Evolutionary conservation across 2,888 invertebrate genomes (phyloP).

Genomic region (Danaus chrysippus): DNA sequence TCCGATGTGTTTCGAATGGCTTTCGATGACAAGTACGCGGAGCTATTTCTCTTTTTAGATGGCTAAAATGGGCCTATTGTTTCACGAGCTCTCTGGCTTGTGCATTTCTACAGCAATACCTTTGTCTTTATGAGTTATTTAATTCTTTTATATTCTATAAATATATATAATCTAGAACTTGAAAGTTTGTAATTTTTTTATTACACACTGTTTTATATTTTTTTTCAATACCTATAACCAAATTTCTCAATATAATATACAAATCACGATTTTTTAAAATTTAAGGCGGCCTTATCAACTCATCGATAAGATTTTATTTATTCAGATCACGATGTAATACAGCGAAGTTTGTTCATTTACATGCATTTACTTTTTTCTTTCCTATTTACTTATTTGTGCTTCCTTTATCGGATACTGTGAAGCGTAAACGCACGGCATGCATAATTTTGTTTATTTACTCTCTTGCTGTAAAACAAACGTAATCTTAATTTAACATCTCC

Average conservation of each 20-base stretch:
- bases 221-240: constrained; percentile 13
- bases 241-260: not conserved
- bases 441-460: constrained; percentile 40
- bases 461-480: constrained; percentile 1
- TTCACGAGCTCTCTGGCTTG: constrained; percentile 47
- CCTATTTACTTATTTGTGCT: constrained; percentile 59
- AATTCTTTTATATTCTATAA: constrained; percentile 20
- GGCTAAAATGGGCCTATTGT: constrained; percentile 72
- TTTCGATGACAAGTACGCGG: constrained; percentile 74
- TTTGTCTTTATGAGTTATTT: constrained; percentile 20
- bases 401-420: constrained; percentile 51
- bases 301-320: constrained; percentile 70
- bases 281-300: constrained; percentile 69
- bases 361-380: constrained; percentile 62
- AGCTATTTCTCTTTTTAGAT: constrained; percentile 68
- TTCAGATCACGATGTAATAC: constrained; percentile 69
- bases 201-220: constrained; percentile 39
- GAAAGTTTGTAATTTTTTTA: not conserved
- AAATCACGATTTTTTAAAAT: constrained; percentile 48
- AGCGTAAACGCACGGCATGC: constrained; percentile 47
- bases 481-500: constrained; percentile 23
- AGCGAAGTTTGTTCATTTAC: constrained; percentile 69
- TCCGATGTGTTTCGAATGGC: constrained; percentile 68
- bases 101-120: constrained; percentile 47
- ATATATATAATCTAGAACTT: not conserved